Base-by-base conservation (phyloP, 2,888 invertebrate genomes). In the Drosophila aldrichi region DNA sequence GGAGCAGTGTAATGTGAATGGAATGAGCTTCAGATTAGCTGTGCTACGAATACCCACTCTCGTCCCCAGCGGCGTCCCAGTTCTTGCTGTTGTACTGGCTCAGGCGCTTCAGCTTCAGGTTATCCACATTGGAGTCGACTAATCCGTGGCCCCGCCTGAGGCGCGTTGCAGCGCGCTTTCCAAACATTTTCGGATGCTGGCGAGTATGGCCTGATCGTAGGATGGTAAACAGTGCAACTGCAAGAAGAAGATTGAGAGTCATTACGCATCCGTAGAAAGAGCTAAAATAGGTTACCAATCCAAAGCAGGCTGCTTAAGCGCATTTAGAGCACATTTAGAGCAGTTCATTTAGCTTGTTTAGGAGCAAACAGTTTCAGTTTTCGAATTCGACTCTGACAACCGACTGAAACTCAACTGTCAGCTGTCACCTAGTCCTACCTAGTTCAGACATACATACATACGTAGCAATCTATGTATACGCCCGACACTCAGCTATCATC, bases 271-370 rank as follows among this genome's bases (percentile, higher is more conserved):
- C 41, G 14, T n/a, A 51, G 16, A 14, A 8, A 20, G 7, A 25
- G 14, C 2, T 14, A 18, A 1, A 5, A 7, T 20, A 1, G 70
- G 82, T 86, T 71, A 91, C 91, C 80, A 63, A 87, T 70, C 77
- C 78, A 81, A 64, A 69, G 58, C 52, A 68, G 67, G 61, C 41
- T 49, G 61, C 63, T 82, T 63, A 70, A 54, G 81, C 77, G 79
- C 91, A 91, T 91, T 89, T 79, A 78, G 74, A 81, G 65, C 46
- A 79, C 85, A 81, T 79, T 77, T 73, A 75, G 68, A 70, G 65
- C 64, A 74, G 60, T n/a, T 61, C 55, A 65, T 63, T 65, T 61
- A 66, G 59, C 44, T 76, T 56, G 41, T 36, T 55, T 44, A 44
- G 36, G 41, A 44, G 20, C 16, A n/a, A 55, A 58, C 34, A 40